Conservation (phyloP, 2,797 vertebrate genomes). For the Manis pentadactyla region DNA sequence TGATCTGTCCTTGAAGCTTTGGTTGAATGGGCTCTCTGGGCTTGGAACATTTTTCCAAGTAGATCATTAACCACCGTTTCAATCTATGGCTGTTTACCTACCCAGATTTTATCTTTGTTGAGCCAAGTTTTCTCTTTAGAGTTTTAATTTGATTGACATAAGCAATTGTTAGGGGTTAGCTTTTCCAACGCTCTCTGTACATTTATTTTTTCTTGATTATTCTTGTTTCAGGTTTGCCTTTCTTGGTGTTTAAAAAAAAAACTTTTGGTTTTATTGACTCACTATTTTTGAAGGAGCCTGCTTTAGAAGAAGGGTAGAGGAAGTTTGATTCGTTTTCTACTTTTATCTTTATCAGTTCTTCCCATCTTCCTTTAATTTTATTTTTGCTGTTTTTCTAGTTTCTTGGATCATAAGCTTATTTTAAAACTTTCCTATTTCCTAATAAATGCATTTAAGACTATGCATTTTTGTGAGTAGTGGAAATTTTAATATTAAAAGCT, state of each 20-base stretch:
- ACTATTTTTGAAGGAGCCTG: background rate
- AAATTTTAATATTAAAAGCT: background rate
- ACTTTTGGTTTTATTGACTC: background rate
- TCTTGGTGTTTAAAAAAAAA: background rate
- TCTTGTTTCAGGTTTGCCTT: conserved; percentile 8
- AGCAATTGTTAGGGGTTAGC: background rate
- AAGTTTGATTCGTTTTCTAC: background rate
- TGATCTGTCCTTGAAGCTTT: background rate
- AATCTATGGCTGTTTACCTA: background rate
- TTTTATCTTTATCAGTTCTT: background rate
- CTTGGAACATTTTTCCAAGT: background rate
- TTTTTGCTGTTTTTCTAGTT: conserved; percentile 33
- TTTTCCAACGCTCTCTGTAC: background rate
- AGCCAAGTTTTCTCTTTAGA: background rate
- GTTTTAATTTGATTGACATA: background rate
- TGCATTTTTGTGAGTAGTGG: background rate
- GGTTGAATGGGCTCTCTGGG: background rate
- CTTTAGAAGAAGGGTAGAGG: background rate
- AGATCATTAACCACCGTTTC: background rate
- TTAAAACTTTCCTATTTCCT: conserved; percentile 8
- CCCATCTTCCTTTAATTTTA: background rate
- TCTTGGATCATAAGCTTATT: conserved; percentile 7
- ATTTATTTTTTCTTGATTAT: background rate
- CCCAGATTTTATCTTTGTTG: background rate
- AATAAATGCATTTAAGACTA: background rate